Base-by-base conservation (phyloP, 1,140 invertebrate species). In the Conus ventricosus region DNA sequence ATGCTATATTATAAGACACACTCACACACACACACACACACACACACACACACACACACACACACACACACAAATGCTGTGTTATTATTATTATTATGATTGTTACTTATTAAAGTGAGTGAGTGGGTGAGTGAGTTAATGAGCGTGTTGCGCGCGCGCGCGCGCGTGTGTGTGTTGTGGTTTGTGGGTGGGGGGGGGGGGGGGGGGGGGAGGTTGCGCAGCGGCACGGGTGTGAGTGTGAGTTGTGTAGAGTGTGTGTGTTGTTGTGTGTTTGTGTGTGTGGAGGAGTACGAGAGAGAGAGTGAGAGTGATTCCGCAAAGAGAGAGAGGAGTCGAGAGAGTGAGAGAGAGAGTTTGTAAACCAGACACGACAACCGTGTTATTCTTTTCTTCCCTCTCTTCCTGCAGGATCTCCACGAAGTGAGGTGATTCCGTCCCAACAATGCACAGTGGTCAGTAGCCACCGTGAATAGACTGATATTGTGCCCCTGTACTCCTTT, bases 361-460 rank as follows among this genome's bases (percentile, higher is more conserved):
- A 20, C 17, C 60, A 63, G 11, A 13, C 11, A 63, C 60, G 10
- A 71, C 67, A 71, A 71, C 11, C 11, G 20, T 71, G 67, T 20
- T n/a, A 71, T n/a, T 71, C 67, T 60, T 60, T 60, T 15, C 5
- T n/a, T n/a, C n/a, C n/a, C n/a, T 60, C 15, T 60, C 57, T 27
- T 17, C n/a, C 85, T 87, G 23, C 90, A 91, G 90, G 85, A 89
- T 89, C 57, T 89, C 88, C 39, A 78, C 63, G 76, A 85, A 85
- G 89, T 89, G 87, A 91, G 76, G 85, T 91, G 23, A 89, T 91
- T 15, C 88, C 84, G 17, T n/a, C n/a, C 53, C 88, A 60, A 76
- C 84, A 25, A 55, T n/a, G 53, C 51, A 81, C 23, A 82, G 25
- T 55, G 76, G 84, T 89, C 39, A 80, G 67, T 71, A 8, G 57